Evolutionary conservation across 2,888 invertebrate species (phyloP).

Genomic region (Hemaris fuciformis): DNA sequence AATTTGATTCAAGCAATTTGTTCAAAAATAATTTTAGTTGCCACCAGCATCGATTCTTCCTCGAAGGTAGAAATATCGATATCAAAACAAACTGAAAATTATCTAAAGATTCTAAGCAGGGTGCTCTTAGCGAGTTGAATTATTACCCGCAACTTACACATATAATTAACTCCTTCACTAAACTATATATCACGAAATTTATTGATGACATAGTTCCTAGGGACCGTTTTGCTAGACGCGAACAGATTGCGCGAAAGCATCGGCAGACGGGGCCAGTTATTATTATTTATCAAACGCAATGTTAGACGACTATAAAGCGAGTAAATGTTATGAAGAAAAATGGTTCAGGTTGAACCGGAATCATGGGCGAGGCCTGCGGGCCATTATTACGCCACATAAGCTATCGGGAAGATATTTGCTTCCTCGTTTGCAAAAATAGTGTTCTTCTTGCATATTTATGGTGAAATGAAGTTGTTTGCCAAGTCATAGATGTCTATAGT

Average conservation of each 20-base stretch:
- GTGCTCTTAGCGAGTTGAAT: background rate
- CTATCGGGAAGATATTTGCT: background rate
- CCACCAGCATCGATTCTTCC: no score
- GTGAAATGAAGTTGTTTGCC: background rate
- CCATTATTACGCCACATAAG: conserved; percentile 3
- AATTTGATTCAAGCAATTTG: no score
- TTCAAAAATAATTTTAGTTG: no score
- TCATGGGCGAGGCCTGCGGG: background rate
- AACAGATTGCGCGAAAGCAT: conserved; percentile 12
- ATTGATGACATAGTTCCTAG: conserved; percentile 12
- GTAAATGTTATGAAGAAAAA: conserved; percentile 56
- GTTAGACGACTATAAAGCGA: conserved; percentile 38
- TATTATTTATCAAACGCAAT: conserved; percentile 60
- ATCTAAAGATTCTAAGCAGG: background rate
- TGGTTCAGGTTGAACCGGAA: conserved; percentile 22
- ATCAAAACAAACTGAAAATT: background rate
- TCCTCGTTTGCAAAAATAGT: background rate
- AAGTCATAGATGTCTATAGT: background rate
- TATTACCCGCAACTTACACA: background rate
- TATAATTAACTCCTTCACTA: conserved; percentile 15
- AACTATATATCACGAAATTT: conserved; percentile 14
- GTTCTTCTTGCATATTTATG: background rate
- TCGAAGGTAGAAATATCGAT: background rate
- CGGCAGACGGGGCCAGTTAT: conserved; percentile 44
- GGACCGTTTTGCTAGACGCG: conserved; percentile 7